Conservation (phyloP, 2,888 invertebrate genomes). For the Melangyna quadrimaculata region DNA sequence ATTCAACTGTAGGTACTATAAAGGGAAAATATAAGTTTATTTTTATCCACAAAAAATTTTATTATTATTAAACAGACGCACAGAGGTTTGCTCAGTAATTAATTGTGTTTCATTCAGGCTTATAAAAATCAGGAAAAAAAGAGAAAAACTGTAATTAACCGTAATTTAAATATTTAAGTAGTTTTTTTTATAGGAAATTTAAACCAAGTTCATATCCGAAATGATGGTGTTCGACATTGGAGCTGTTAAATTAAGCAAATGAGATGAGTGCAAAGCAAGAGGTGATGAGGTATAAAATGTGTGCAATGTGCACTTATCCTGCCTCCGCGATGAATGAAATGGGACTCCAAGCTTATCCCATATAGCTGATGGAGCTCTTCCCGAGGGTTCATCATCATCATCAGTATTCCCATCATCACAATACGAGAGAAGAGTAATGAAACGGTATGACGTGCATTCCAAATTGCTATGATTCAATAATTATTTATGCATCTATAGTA, state of each 20-base stretch:
- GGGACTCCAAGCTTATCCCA: background rate
- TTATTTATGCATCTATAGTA: slow-evolving; percentile 56
- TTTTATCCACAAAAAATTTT: slow-evolving; percentile 42
- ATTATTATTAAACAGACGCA: slow-evolving; percentile 30
- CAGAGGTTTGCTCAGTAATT: slow-evolving; percentile 45
- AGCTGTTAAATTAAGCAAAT: slow-evolving; percentile 66
- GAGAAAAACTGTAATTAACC: background rate
- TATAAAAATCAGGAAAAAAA: background rate
- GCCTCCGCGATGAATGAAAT: background rate
- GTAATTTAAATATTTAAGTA: slow-evolving; percentile 25
- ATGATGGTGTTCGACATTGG: slow-evolving; percentile 13
- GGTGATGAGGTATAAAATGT: slow-evolving; percentile 61
- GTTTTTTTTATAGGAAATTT: slow-evolving; percentile 56
- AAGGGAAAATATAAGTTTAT: slow-evolving; percentile 44
- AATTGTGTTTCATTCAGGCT: slow-evolving; percentile 55
- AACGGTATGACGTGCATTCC: slow-evolving; percentile 63
- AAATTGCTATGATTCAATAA: slow-evolving; percentile 61
- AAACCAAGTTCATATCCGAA: slow-evolving; percentile 45
- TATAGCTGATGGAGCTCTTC: background rate
- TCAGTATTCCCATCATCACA: background rate
- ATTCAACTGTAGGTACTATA: background rate
- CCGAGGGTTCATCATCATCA: background rate
- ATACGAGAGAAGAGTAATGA: slow-evolving; percentile 44
- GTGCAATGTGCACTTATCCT: slow-evolving; percentile 16
- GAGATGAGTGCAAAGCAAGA: slow-evolving; percentile 53